These are phyloP conservation scores for Cherax destructor DNA, from an alignment of 1,140 invertebrate genomes.

Conservation along the genomic window DNA sequence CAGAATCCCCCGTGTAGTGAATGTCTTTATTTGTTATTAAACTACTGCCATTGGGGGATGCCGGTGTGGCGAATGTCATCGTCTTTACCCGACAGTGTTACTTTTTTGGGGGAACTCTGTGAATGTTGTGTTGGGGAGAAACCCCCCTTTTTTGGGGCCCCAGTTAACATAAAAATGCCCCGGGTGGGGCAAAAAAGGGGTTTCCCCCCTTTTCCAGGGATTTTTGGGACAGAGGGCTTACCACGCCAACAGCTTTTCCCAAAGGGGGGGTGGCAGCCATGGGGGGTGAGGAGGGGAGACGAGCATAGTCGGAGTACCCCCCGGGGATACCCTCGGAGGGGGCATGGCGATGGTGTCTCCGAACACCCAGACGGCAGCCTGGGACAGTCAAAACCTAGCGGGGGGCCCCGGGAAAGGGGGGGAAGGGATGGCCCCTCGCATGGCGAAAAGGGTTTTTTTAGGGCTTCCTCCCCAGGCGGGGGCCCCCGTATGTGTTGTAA, in stretches of 20 bases:
- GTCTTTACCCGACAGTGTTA: background rate
- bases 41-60: too few species aligned
- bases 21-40: too few species aligned
- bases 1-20: background rate
- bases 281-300: slow-evolving; percentile 31
- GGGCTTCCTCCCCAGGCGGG: slow-evolving; percentile 40
- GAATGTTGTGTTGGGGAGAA: too few species aligned
- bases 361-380: slow-evolving; percentile 30
- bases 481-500: slow-evolving; percentile 48
- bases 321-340: slow-evolving; percentile 37
- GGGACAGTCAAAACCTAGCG: slow-evolving; percentile 28
- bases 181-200: background rate
- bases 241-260: background rate
- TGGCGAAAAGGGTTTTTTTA: background rate
- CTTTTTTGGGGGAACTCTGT: too few species aligned
- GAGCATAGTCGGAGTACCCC: slow-evolving; percentile 51
- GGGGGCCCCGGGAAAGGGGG: slow-evolving; percentile 17
- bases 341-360: slow-evolving; percentile 36
- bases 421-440: slow-evolving; percentile 22
- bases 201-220: slow-evolving; percentile 17
- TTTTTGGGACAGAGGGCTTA: slow-evolving; percentile 35
- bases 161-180: background rate
- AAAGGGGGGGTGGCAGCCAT: slow-evolving; percentile 8
- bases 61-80: too few species aligned
- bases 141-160: background rate